Conservation (phyloP, 2,113 vertebrate species). For the Phyllostomus hastatus region DNA sequence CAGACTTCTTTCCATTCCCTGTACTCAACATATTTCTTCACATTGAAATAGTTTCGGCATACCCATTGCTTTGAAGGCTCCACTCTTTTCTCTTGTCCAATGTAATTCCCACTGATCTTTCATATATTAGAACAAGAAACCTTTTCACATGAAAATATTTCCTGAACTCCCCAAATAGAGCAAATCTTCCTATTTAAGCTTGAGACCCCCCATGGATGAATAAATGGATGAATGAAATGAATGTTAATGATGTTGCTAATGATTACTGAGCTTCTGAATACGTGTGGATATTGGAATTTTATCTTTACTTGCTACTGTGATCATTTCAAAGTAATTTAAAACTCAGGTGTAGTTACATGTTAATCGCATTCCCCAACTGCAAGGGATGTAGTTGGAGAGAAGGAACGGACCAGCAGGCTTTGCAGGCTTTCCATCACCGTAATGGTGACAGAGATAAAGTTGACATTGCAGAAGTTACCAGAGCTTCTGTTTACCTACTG, state of each 20-base stretch:
- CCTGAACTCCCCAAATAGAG: not conserved
- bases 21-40: not conserved
- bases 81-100: not conserved
- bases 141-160: not conserved
- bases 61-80: not conserved
- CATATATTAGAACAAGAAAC: not conserved
- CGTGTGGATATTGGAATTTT: not conserved
- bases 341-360: not conserved
- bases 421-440: slow-evolving; percentile 27
- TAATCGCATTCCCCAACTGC: not conserved
- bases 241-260: not conserved
- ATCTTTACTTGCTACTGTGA: not conserved
- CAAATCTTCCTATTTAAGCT: not conserved
- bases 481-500: slow-evolving; percentile 53
- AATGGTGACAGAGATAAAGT: slow-evolving; percentile 57
- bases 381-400: not conserved
- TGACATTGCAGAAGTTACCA: slow-evolving; percentile 38
- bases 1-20: not conserved
- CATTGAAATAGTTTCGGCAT: not conserved
- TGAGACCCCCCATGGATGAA: not conserved
- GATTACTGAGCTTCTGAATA: not conserved
- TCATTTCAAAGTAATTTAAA: slow-evolving; percentile 58
- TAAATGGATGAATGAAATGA: not conserved
- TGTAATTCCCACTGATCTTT: not conserved
- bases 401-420: not conserved